These are phyloP conservation scores for Catostylus mosaicus DNA, from an alignment of 30 jellyfish, hydroid and myxozoan species.

Conservation along the genomic window DNA sequence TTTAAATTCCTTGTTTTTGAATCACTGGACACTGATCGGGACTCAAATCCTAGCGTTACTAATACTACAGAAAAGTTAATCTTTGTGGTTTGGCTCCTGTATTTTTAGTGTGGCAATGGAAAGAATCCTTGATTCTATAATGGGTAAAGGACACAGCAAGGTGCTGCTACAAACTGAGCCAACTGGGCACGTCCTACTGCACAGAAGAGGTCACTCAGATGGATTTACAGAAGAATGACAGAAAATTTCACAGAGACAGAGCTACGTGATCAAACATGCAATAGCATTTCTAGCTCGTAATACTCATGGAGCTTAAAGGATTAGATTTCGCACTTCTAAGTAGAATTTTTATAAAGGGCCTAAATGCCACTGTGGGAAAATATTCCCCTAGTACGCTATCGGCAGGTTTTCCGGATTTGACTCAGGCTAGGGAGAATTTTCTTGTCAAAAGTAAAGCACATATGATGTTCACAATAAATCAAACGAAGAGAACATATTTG, in stretches of 20 bases:
- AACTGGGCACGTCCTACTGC: neutral
- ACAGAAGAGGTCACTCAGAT: neutral
- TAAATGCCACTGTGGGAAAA: constrained; percentile 18
- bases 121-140: neutral
- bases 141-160: neutral
- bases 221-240: constrained; percentile 5
- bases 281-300: neutral
- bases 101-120: neutral
- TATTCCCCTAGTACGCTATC: neutral
- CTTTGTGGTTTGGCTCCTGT: neutral
- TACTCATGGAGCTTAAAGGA: neutral
- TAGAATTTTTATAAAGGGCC: neutral
- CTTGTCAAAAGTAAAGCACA: neutral
- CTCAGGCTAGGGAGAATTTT: neutral
- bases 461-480: neutral
- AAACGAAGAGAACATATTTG: neutral
- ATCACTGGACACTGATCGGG: too few relatives aligned
- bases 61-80: neutral
- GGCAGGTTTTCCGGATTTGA: constrained; percentile 18
- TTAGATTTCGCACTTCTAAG: neutral
- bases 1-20: too few relatives aligned
- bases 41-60: neutral
- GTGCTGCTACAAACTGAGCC: constrained; percentile 6
- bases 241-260: neutral
- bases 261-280: neutral